Evolutionary conservation across 2,888 invertebrate species (phyloP), one percentile per base, ranked within the genome.

Genomic region (Scaeva pyrastri): DNA sequence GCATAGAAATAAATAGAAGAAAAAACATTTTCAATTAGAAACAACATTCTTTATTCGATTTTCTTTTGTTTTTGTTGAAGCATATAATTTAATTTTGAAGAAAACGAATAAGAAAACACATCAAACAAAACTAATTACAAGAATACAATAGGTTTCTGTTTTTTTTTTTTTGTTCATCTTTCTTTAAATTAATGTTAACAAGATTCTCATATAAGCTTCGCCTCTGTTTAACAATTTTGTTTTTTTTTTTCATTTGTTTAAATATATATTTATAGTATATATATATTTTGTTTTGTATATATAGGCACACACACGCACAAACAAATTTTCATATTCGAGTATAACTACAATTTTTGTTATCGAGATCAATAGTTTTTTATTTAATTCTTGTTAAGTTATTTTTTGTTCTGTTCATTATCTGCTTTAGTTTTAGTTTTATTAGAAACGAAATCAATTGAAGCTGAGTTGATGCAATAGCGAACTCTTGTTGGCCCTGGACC

Each of bases 381-480:
- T 75, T 79, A 43, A n/a, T 52, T 7, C 52, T 50, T 64, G 12
- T 62, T 31, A 19, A 68, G 6, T 56, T 56, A 74, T 26, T 74
- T 74, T 60, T 73, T 64, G n/a, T 55, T 75, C n/a, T 55, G 52
- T 75, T 89, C 87, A 73, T 88, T 16, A 62, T 88, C 77, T 76
- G 89, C 70, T 88, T 73, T 89, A 88, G 81, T 75, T 89, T 88
- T 73, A 89, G 88, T 85, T 76, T 89, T 90, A 66, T 58, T 66
- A 74, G 90, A 88, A 71, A 92, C 90, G 89, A 93, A 93, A 89
- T 92, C 91, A 89, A 93, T 91, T 76, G 93, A 93, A 21, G 97
- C 97, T 83, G 98, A 98, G 94, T 99, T 99, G 94, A 99, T 98
- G 94, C 99, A 99, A 94, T 97, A 99, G 74, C 99, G 95, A 93